A percentile compares a stretch with the other conserved stretches of the same genome.
These are phyloP conservation scores for Caenorhabditis parvicauda DNA, from an alignment of 2,888 invertebrate genomes.

Conservation along the genomic window DNA sequence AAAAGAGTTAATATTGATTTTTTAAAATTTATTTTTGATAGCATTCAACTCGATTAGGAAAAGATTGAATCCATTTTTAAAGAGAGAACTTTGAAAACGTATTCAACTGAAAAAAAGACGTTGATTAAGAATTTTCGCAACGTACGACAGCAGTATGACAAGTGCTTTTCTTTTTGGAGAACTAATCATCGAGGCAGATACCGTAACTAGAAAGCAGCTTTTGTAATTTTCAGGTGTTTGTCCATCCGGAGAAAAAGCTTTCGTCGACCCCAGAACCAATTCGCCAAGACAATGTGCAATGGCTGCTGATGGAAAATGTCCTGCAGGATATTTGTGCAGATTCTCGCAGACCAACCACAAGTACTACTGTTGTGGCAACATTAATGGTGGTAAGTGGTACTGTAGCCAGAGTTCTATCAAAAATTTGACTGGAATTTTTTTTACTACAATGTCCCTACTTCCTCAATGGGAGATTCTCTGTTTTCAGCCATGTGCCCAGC, in stretches of 20 bases:
- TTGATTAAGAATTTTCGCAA: no score
- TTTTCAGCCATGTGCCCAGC: slow-evolving; percentile 33
- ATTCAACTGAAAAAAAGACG: no score
- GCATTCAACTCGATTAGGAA: no score
- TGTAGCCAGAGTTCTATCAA: neutral
- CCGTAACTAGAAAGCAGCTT: neutral
- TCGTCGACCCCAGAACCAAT: slow-evolving; percentile 40
- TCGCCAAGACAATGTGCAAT: slow-evolving; percentile 42
- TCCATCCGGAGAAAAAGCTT: slow-evolving; percentile 44
- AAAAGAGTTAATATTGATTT: no score
- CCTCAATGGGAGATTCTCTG: neutral
- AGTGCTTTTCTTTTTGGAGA: neutral
- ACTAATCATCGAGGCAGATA: neutral
- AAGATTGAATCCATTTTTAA: no score
- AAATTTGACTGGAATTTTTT: neutral
- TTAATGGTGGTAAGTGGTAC: slow-evolving; percentile 20
- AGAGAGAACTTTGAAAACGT: no score
- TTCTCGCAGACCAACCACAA: slow-evolving; percentile 40
- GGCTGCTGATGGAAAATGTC: slow-evolving; percentile 42
- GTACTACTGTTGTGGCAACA: slow-evolving; percentile 44
- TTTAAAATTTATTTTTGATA: no score
- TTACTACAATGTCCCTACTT: no score
- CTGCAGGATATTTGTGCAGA: slow-evolving; percentile 36
- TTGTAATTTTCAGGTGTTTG: slow-evolving; percentile 31
- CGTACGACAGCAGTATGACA: neutral